A percentile compares a stretch with the other conserved stretches of the same genome.
Evolutionary conservation across 2,888 invertebrate genomes (phyloP).

Genomic region (Folsomia candida): DNA sequence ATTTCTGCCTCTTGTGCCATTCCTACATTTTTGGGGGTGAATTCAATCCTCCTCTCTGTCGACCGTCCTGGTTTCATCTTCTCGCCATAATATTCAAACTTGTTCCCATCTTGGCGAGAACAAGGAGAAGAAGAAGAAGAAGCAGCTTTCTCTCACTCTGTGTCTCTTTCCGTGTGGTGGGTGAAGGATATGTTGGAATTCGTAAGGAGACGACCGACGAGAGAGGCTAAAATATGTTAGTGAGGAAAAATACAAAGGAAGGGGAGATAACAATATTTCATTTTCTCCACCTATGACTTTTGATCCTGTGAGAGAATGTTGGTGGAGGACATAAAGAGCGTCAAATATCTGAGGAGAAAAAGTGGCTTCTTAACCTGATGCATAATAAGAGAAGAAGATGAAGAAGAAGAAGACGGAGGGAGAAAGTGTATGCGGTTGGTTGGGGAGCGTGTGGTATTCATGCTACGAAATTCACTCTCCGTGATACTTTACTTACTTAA

Average conservation of each 20-base stretch:
- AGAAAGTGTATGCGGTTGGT: background rate
- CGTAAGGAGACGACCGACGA: background rate
- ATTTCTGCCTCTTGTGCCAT: background rate
- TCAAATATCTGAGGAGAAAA: background rate
- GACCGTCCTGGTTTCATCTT: background rate
- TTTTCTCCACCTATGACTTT: constrained; percentile 5
- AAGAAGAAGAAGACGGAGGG: too few relatives aligned
- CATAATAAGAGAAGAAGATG: too few relatives aligned
- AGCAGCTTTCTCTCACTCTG: too few relatives aligned
- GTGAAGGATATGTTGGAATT: background rate
- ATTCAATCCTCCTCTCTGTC: background rate
- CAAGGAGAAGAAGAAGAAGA: too few relatives aligned
- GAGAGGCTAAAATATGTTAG: background rate
- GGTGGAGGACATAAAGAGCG: background rate
- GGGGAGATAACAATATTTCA: constrained; percentile 6
- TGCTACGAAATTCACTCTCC: background rate
- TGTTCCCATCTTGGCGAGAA: too few relatives aligned
- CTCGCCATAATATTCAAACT: background rate
- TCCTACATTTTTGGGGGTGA: background rate
- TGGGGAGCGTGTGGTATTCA: background rate
- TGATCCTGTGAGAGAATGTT: constrained; percentile 3
- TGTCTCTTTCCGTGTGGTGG: background rate
- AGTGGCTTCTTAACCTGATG: background rate
- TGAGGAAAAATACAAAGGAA: constrained; percentile 4
- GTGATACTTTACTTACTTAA: background rate